Evolutionary conservation across 1,140 invertebrate genomes (phyloP).

Genomic region (Atopsyche davidsoni): DNA sequence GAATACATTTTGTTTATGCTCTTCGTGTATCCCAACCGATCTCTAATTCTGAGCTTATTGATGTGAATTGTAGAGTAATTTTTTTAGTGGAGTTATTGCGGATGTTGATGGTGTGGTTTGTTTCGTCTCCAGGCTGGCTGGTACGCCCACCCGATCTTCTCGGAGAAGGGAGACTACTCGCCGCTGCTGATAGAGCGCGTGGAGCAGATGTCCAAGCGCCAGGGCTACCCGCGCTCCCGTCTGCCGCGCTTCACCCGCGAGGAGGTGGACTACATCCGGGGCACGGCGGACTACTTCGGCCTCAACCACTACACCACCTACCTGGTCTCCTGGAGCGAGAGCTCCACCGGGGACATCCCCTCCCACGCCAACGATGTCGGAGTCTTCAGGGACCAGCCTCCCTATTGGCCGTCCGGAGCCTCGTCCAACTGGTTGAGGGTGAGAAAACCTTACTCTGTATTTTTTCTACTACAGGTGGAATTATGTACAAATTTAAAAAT

Average conservation of each 20-base stretch:
- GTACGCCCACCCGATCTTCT: constrained; percentile 63
- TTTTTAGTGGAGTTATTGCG: neutral
- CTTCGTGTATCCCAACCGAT: neutral
- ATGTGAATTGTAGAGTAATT: neutral
- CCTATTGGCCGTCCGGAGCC: constrained; percentile 44
- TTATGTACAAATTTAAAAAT: too few species aligned
- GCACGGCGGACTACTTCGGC: constrained; percentile 55
- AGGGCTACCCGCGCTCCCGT: constrained; percentile 55
- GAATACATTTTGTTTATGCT: neutral
- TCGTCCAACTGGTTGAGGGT: constrained; percentile 48
- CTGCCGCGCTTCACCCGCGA: constrained; percentile 57
- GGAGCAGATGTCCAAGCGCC: constrained; percentile 50
- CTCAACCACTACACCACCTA: constrained; percentile 58
- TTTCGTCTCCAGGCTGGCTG: constrained; percentile 56
- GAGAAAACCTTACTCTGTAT: too few species aligned
- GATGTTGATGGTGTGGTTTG: too few species aligned
- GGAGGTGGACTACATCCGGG: constrained; percentile 51
- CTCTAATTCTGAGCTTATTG: neutral
- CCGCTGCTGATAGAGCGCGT: constrained; percentile 56
- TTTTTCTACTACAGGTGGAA: too few species aligned
- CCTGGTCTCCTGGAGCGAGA: constrained; percentile 39
- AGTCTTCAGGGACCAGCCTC: constrained; percentile 42
- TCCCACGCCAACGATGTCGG: constrained; percentile 47
- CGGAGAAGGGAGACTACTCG: constrained; percentile 60
- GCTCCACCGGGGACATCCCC: constrained; percentile 39